phyloP scores from a whole-genome alignment of 2,113 vertebrate species.

The Rhombomys opimus region DNA sequence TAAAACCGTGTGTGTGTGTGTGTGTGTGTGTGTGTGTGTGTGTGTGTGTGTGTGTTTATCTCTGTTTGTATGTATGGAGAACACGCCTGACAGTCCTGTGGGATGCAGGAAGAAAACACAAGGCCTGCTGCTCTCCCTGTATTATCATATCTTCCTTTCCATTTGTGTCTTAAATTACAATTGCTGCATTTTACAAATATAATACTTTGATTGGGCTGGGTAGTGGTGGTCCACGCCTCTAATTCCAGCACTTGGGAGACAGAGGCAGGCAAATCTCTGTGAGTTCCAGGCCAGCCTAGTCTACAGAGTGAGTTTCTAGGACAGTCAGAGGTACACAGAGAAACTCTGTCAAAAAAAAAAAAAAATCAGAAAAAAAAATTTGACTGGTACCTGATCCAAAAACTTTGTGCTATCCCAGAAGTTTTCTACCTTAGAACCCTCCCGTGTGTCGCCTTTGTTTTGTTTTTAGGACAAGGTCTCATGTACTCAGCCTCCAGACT shows the following conservation, averaged over 20 bases:
- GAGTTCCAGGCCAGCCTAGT: not conserved
- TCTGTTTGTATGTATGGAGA: not conserved
- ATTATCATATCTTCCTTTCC: not conserved
- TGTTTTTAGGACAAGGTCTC: not conserved
- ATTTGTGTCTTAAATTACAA: not conserved
- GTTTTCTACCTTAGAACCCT: not conserved
- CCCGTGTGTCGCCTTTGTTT: not conserved
- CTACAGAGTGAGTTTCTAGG: not conserved
- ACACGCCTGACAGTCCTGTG: not conserved
- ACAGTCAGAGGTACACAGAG: not conserved
- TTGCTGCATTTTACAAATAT: not conserved
- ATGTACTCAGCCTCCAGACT: not conserved
- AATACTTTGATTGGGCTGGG: not conserved
- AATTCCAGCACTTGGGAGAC: not conserved
- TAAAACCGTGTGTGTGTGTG: not conserved
- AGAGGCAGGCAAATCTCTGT: not conserved
- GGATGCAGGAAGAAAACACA: not conserved
- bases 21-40: not conserved
- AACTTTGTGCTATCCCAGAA: fast-evolving
- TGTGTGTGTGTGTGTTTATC: not conserved
- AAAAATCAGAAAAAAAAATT: not conserved
- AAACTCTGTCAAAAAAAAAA: not conserved
- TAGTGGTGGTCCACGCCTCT: not conserved
- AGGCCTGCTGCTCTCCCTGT: too few species aligned
- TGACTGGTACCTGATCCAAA: too few species aligned